Base-by-base conservation (phyloP, 2,888 invertebrate species). In the Dasysyrphus albostriatus region DNA sequence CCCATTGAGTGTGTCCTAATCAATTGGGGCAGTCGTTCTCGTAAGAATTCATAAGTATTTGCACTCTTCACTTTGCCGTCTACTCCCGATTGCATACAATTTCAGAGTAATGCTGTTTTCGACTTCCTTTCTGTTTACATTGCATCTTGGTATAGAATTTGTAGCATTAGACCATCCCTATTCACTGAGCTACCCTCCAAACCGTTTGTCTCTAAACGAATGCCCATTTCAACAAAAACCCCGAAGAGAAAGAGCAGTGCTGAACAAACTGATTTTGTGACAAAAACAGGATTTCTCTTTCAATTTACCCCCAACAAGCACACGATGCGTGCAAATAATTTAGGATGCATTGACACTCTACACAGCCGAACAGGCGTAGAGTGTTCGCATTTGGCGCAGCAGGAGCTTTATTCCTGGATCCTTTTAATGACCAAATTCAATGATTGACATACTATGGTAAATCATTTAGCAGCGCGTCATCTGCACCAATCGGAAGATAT, bases 201-300 rank as follows among this genome's bases (percentile, higher is more conserved):
- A 12, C 29, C 61, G 37, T 61, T 79, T 70, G 74, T 83, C 19
- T 83, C 19, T 72, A 75, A 79, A 63, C 65, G 73, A 83, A 72
- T 61, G 75, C 51, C 83, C 74, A 78, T 78, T 78, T 70, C 42
- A 59, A 39, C 70, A 6, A 54, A 65, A 58, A 70, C 58, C 47
- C 77, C 19, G 58, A 58, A 39, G 42, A 42, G 42, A 63, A 7
- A 74, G 47, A 83, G 75, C 72, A 87, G 75, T 87, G 78, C 83
- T 83, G 75, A 87, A 75, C 87, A 87, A 87, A 77, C 87, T 87
- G 87, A 87, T 87, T 87, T 87, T 83, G 83, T 87, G 87, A 87
- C 87, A 87, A 83, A 75, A 75, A 87, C 78, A 58, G 87, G 59
- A 83, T 87, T 78, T 65, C 78, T 83, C 58, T 63, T 74, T 74